A percentile compares a stretch with the other conserved stretches of the same genome.
Evolutionary conservation across 2,113 vertebrate species (phyloP).

Genomic region (Passer domesticus): DNA sequence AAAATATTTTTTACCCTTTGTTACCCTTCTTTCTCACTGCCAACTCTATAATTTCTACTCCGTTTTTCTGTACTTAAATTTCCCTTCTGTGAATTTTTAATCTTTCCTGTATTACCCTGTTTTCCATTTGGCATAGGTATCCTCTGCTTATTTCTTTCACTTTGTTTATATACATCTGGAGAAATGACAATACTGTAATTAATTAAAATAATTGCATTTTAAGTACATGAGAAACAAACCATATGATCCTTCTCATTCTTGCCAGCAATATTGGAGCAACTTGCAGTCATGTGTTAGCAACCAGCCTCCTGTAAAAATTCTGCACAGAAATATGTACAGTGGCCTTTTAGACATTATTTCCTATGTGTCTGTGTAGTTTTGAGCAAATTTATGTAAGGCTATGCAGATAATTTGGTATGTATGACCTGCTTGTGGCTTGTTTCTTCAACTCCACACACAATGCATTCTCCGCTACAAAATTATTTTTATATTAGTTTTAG

Average conservation of each 20-base stretch:
- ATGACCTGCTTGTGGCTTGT: not conserved
- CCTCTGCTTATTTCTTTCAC: slow-evolving; percentile 12
- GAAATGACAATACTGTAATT: slow-evolving; percentile 9
- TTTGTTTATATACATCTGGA: slow-evolving; percentile 21
- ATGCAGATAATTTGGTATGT: not conserved
- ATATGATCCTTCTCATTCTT: slow-evolving; percentile 6
- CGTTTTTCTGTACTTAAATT: slow-evolving; percentile 11
- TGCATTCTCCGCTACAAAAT: not conserved
- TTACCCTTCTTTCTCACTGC: not conserved
- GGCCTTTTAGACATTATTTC: not conserved
- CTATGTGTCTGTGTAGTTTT: not conserved
- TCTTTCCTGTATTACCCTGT: not conserved
- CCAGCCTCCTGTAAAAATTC: not conserved
- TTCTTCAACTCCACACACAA: not conserved
- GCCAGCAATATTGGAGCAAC: not conserved
- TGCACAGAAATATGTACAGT: not conserved
- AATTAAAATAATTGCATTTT: slow-evolving; percentile 47
- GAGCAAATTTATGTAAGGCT: not conserved
- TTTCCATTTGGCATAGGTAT: not conserved
- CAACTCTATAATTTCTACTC: not conserved
- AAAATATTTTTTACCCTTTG: not conserved
- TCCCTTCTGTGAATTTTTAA: not conserved
- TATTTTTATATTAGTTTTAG: not conserved
- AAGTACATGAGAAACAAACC: slow-evolving; percentile 21
- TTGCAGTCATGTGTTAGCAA: not conserved